These are phyloP conservation scores for Zenarchopterus dispar DNA, from an alignment of 2,797 vertebrate species.

Conservation along the genomic window DNA sequence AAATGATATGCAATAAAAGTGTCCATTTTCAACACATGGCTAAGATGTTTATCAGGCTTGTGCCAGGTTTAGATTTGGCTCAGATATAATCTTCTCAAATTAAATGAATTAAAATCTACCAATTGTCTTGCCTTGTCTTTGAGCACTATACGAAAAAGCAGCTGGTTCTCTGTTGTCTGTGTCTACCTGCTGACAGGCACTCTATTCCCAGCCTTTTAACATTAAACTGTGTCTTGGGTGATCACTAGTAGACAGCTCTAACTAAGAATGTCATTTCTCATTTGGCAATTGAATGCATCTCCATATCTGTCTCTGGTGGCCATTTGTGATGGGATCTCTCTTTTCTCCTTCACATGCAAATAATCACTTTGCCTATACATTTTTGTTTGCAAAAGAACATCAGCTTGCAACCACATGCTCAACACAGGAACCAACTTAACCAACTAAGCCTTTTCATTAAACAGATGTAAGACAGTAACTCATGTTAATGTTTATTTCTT, in stretches of 20 bases:
- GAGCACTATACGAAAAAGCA: background rate
- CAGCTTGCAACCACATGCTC: background rate
- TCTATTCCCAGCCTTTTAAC: constrained; percentile 1
- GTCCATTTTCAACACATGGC: too few species aligned
- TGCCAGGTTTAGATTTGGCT: too few species aligned
- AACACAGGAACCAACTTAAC: too few species aligned
- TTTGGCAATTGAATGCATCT: background rate
- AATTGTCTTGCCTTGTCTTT: too few species aligned
- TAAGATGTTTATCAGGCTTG: too few species aligned
- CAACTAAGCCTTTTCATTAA: too few species aligned
- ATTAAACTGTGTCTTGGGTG: background rate
- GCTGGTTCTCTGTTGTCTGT: constrained; percentile 19
- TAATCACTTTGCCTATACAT: background rate
- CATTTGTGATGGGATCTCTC: background rate
- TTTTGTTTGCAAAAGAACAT: background rate
- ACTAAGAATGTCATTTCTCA: background rate
- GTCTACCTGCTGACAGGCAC: constrained; percentile 6
- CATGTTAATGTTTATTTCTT: too few species aligned
- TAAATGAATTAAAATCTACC: too few species aligned
- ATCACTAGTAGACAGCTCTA: background rate
- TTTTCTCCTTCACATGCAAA: background rate
- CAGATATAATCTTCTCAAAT: too few species aligned
- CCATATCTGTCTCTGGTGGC: background rate
- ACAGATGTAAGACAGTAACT: too few species aligned
- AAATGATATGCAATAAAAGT: too few species aligned